A percentile compares a stretch with the other conserved stretches of the same genome.
These are phyloP conservation scores for Gari tellinella DNA, from an alignment of 2,888 invertebrate genomes.

Conservation along the genomic window DNA sequence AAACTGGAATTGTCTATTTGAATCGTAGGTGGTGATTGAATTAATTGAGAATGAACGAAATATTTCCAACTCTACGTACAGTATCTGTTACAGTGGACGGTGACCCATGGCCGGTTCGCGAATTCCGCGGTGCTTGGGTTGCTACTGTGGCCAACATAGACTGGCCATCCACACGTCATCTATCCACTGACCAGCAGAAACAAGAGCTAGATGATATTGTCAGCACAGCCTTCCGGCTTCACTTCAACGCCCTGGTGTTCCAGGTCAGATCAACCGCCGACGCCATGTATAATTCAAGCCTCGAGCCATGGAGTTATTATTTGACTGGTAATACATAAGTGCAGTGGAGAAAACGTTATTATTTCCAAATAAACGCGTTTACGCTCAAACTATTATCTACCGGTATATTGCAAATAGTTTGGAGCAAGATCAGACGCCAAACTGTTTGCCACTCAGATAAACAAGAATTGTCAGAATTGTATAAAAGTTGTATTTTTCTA, in stretches of 20 bases:
- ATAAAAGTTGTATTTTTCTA: too few species aligned
- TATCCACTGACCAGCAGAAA: slow-evolving; percentile 66
- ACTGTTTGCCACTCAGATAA: too few species aligned
- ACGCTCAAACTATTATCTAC: too few species aligned
- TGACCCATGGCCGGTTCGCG: slow-evolving; percentile 62
- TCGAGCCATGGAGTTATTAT: slow-evolving; percentile 81
- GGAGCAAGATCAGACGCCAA: too few species aligned
- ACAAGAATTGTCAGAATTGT: too few species aligned
- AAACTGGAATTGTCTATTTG: too few species aligned
- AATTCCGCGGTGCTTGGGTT: slow-evolving; percentile 80
- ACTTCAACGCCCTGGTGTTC: slow-evolving; percentile 77
- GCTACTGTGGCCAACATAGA: slow-evolving; percentile 81
- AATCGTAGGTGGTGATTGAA: too few species aligned
- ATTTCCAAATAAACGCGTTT: too few species aligned
- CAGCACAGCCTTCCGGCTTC: slow-evolving; percentile 64
- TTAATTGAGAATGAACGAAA: too few species aligned
- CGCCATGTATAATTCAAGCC: slow-evolving; percentile 76
- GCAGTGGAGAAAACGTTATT: too few species aligned
- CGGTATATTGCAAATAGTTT: too few species aligned
- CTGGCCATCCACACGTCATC: slow-evolving; percentile 74
- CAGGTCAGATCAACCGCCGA: slow-evolving; percentile 77
- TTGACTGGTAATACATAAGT: slow-evolving; percentile 75
- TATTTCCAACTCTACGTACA: too few species aligned
- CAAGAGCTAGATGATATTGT: slow-evolving; percentile 62
- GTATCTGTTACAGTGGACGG: slow-evolving; percentile 9